phyloP scores from a whole-genome alignment of 1,140 invertebrate genomes.

The Hycleus cichorii region DNA sequence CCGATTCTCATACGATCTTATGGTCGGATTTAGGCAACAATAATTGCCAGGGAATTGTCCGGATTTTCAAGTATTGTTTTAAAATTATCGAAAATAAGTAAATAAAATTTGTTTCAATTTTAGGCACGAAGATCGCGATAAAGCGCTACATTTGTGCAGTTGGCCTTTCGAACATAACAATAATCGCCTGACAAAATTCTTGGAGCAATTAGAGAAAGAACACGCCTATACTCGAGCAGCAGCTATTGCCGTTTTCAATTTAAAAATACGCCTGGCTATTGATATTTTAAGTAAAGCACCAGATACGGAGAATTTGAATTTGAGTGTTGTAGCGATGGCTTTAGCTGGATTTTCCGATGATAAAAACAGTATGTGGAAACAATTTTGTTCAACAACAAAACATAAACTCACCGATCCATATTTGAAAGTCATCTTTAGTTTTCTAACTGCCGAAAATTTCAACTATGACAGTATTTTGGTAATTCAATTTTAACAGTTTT shows the following conservation, averaged over 20 bases:
- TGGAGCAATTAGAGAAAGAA: constrained; percentile 55
- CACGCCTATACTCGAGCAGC: constrained; percentile 73
- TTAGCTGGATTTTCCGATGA: constrained; percentile 81
- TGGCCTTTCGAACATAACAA: constrained; percentile 70
- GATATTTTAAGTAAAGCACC: constrained; percentile 70
- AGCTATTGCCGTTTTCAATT: constrained; percentile 83
- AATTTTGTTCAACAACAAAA: constrained; percentile 64
- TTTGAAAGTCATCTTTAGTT: constrained; percentile 84
- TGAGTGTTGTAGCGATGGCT: constrained; percentile 78
- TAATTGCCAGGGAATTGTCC: constrained; percentile 35
- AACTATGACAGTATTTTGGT: constrained; percentile 76
- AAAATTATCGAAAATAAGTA: not conserved
- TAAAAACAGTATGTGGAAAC: constrained; percentile 71
- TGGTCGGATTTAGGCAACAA: constrained; percentile 46
- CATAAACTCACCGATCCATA: constrained; percentile 78
- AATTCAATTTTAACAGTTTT: constrained; percentile 32
- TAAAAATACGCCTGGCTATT: constrained; percentile 75
- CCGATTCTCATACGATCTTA: constrained; percentile 47
- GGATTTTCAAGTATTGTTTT: constrained; percentile 46
- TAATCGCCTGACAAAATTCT: constrained; percentile 41
- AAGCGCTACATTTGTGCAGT: constrained; percentile 76
- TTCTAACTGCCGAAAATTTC: constrained; percentile 75
- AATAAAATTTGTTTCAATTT: constrained; percentile 21
- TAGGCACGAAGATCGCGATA: constrained; percentile 68
- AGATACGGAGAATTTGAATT: constrained; percentile 32